phyloP scores from a whole-genome alignment of 1,140 invertebrate genomes.

The Formica exsecta region DNA sequence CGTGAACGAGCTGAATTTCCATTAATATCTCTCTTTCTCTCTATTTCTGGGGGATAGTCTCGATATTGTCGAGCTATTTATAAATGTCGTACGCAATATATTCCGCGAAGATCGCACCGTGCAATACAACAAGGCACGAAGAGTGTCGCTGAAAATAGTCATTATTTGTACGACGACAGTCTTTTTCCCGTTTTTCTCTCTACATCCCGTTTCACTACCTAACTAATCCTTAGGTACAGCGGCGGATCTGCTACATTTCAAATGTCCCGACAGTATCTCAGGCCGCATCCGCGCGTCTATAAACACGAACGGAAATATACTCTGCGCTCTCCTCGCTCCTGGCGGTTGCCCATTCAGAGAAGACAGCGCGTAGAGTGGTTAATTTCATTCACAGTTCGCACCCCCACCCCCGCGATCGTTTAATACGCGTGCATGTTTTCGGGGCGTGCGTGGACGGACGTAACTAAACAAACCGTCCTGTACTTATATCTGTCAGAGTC shows the following conservation, averaged over 20 bases:
- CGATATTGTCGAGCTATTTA: not conserved
- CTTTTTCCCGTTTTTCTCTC: slow-evolving; percentile 24
- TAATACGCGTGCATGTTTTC: slow-evolving; percentile 64
- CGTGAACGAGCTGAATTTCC: not conserved
- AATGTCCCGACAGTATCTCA: slow-evolving; percentile 72
- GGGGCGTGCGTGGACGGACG: slow-evolving; percentile 62
- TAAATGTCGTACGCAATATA: not conserved
- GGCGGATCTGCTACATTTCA: slow-evolving; percentile 79
- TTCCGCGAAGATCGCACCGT: not conserved
- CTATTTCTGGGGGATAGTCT: not conserved
- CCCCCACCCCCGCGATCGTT: slow-evolving; percentile 66
- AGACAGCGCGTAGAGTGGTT: slow-evolving; percentile 77
- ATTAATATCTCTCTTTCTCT: not conserved
- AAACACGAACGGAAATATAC: slow-evolving; percentile 80
- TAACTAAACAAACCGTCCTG: slow-evolving; percentile 71
- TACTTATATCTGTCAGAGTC: not conserved
- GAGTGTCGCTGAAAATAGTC: slow-evolving; percentile 64
- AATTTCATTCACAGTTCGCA: slow-evolving; percentile 80
- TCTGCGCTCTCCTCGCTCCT: slow-evolving; percentile 38
- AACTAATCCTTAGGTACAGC: slow-evolving; percentile 32
- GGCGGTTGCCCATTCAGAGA: slow-evolving; percentile 69
- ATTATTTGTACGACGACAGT: slow-evolving; percentile 70
- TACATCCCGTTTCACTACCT: slow-evolving; percentile 3
- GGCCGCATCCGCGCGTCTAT: slow-evolving; percentile 75
- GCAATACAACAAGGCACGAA: not conserved